Evolutionary conservation across 2,888 invertebrate species (phyloP), one percentile per base, ranked within the genome.

Genomic region (Nemurella pictetii): DNA sequence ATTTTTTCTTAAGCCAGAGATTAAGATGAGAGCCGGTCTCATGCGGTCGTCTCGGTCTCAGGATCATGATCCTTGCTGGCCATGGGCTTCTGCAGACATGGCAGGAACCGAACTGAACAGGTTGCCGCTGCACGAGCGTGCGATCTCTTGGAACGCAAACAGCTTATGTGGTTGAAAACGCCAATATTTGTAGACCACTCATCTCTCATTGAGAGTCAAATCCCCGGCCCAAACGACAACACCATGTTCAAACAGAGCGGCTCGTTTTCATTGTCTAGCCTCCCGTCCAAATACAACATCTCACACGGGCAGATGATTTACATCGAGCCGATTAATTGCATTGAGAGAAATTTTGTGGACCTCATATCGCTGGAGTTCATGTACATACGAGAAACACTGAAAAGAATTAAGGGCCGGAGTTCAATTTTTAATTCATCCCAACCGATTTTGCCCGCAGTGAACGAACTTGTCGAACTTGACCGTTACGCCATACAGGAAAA

Each of bases 101-200:
- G 20, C 9, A 55, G 5, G 15, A 12, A 2, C 55, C 55, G 20
- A 20, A 1, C 9, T 20, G 55, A 55, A 20, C 55, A 55, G 55
- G 55, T 55, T 20, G 55, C 9, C 35, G 12, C n/a, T n/a, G n/a
- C n/a, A 35, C 4, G 35, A 35, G 35, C 35, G 12, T 55, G 12
- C 55, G 55, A 55, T 55, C 55, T 55, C 55, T 20, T 20, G 55
- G 9, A 12, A 55, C 55, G 55, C 55, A 55, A 55, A 55, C 55
- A 75, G 28, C 75, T 3, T 75, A 25, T 81, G 25, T 85, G 83
- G 78, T 85, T 78, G 55, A 83, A 83, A 83, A 84, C 84, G 83
- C 85, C 80, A 85, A 85, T 85, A 85, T 85, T 85, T 83, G 78
- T 83, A 80, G 28, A 81, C 84, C 85, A 85, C 85, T 85, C 85